Base-by-base conservation (phyloP, 2,888 invertebrate species). In the Polydesmus complanatus region DNA sequence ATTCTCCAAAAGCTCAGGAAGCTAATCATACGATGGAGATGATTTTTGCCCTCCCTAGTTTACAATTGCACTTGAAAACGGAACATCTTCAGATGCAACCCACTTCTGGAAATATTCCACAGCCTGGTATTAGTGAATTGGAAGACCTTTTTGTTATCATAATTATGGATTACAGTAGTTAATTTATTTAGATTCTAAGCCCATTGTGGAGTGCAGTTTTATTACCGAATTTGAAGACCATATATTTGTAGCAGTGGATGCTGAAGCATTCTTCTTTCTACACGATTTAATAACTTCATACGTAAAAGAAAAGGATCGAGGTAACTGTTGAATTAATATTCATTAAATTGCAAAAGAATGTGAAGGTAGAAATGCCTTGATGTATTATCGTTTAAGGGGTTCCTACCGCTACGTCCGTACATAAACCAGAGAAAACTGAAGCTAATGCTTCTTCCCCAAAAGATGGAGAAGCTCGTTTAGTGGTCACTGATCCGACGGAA, bases 151-250 rank as follows among this genome's bases (percentile, higher is more conserved):
- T 51, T 5, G 19, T n/a, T n/a, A n/a, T n/a, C n/a, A 50, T 23
- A 53, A 1, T 57, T 27, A 52, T 21, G 18, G 14, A 23, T 53
- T 52, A 2, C 19, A 21, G 27, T 53, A 18, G 1, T 25, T 57
- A 49, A 19, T 27, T 50, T 37, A 65, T 63, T 3, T 65, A 74
- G 76, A 74, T 64, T 67, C 70, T 60, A 91, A 90, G 73, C 93
- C 95, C 1, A 80, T 84, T 56, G 95, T 97, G 27, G 88, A 93
- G 69, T 95, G 95, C 78, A 92, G 92, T 73, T 96, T 98, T 75
- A 92, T 96, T 63, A 96, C 96, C 1, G 95, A 97, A 76, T 97
- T 98, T 76, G 94, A 96, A 73, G 95, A 96, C 75, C 95, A 96
- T 73, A 96, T 97, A 70, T 94, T 92, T 75, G 95, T 96, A 64